These are phyloP conservation scores for Turdus rufiventris DNA, from an alignment of 2,113 vertebrate species.

Conservation along the genomic window DNA sequence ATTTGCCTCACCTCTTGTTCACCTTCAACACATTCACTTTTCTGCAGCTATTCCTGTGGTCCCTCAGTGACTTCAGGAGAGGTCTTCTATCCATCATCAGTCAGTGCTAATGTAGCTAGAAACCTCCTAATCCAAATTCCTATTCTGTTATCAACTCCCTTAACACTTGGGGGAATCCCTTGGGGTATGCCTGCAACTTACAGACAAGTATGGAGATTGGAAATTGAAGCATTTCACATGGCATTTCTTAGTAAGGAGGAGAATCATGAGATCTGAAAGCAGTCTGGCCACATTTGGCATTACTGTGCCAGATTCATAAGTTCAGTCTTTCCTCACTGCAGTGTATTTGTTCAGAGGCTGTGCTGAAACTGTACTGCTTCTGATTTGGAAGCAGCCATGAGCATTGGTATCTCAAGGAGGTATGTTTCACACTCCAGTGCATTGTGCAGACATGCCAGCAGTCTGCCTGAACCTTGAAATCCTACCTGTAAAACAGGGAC, in stretches of 20 bases:
- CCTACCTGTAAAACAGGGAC: background rate
- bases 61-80: background rate
- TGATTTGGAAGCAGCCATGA: background rate
- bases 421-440: background rate
- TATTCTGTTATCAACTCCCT: background rate
- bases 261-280: background rate
- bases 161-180: background rate
- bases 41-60: background rate
- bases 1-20: background rate
- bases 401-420: background rate
- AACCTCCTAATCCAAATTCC: background rate
- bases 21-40: background rate
- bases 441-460: background rate
- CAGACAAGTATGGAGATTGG: background rate
- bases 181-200: background rate
- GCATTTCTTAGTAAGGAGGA: background rate
- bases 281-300: background rate
- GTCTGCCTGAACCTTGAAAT: background rate
- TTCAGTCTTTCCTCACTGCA: background rate
- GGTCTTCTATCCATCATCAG: background rate
- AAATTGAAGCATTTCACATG: accelerated
- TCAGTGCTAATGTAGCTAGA: background rate
- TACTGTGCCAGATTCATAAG: background rate
- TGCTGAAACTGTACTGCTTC: background rate
- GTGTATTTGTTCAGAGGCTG: background rate